Percentiles rank a stretch among this genome's conserved stretches.
Evolutionary conservation across 2,113 vertebrate genomes (phyloP).

Genomic region (Paradisaea rubra): DNA sequence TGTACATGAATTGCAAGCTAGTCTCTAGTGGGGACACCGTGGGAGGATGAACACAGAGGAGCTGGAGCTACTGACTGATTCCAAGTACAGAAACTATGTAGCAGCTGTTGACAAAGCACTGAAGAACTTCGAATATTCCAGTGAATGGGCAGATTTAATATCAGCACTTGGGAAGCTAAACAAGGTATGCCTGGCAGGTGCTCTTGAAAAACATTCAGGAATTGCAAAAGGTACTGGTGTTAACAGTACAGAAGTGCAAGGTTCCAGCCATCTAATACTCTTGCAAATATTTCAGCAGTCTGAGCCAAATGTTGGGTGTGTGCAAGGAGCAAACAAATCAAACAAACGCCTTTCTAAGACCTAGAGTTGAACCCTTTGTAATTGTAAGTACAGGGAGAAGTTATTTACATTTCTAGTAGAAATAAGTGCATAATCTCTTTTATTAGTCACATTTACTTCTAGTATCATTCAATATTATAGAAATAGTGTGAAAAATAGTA

Average conservation of each 20-base stretch:
- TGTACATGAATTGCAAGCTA: conserved; percentile 75
- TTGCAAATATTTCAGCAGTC: neutral
- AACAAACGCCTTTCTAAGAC: neutral
- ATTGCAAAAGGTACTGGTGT: neutral
- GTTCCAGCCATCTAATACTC: neutral
- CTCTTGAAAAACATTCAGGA: neutral
- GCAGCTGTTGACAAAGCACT: conserved; percentile 97
- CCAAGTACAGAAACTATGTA: conserved; percentile 98
- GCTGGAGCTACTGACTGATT: conserved; percentile 93
- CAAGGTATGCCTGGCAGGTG: conserved; percentile 77
- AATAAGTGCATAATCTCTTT: neutral
- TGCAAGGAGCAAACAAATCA: neutral
- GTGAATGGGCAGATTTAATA: conserved; percentile 98
- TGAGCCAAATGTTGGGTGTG: neutral
- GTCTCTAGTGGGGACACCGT: conserved; percentile 74
- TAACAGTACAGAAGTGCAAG: neutral
- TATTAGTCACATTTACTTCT: neutral
- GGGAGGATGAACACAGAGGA: conserved; percentile 99
- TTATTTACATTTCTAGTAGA: neutral
- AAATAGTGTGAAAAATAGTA: neutral
- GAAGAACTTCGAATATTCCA: conserved; percentile 98
- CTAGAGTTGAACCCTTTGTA: neutral
- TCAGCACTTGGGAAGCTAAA: conserved; percentile 97
- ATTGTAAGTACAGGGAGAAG: neutral
- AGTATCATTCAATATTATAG: neutral